Evolutionary conservation across 35 echinoderm and acorn worm species (phyloP).

Genomic region (Patiria miniata): DNA sequence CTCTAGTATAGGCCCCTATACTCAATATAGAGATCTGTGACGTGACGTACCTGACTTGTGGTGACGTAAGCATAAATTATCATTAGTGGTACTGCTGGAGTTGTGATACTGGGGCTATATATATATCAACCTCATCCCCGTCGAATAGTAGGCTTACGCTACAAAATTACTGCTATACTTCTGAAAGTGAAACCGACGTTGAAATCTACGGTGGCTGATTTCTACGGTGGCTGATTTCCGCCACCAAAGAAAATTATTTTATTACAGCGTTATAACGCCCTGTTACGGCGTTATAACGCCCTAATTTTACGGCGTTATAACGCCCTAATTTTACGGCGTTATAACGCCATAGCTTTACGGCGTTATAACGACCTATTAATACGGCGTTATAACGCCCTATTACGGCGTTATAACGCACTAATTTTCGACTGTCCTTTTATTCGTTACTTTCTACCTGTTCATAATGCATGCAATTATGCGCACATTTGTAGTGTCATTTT

Average conservation of each 20-base stretch:
- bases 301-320: neutral
- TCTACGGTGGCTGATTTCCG: neutral
- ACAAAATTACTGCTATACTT: too few relatives aligned
- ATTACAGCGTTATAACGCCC: too few relatives aligned
- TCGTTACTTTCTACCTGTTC: neutral
- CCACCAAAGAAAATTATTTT: neutral
- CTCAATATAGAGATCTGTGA: too few relatives aligned
- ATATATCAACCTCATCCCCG: too few relatives aligned
- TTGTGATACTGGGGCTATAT: too few relatives aligned
- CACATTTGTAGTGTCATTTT: neutral
- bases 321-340: neutral
- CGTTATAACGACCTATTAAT: neutral
- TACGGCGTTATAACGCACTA: slow-evolving; percentile 22
- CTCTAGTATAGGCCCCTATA: too few relatives aligned
- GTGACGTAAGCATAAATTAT: too few relatives aligned
- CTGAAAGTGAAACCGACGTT: too few relatives aligned
- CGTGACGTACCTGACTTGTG: too few relatives aligned
- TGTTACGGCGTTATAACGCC: neutral
- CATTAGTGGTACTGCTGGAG: too few relatives aligned
- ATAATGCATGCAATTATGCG: neutral
- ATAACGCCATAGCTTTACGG: neutral
- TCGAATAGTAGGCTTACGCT: too few relatives aligned
- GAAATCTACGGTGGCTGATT: too few relatives aligned
- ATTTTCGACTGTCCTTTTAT: neutral
- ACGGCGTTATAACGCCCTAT: slow-evolving; percentile 29